Conservation (phyloP, 2,113 vertebrate species). For the Gavia stellata region DNA sequence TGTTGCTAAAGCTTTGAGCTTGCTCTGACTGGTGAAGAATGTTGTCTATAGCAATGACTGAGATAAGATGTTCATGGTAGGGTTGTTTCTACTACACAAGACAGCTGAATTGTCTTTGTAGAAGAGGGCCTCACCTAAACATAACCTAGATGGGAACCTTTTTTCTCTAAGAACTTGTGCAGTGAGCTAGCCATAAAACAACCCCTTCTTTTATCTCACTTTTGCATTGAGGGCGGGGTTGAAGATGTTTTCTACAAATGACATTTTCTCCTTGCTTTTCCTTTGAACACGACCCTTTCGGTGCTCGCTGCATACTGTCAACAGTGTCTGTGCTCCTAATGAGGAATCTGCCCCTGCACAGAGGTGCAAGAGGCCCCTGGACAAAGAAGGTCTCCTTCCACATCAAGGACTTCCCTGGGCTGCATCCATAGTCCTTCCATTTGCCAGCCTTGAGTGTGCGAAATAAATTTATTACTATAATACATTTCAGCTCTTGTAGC, state of each 20-base stretch:
- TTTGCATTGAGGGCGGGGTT: background rate
- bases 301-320: background rate
- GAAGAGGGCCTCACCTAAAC: background rate
- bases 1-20: background rate
- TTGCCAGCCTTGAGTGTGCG: background rate
- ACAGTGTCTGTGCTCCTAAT: background rate
- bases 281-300: background rate
- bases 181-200: background rate
- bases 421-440: background rate
- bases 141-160: background rate
- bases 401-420: background rate
- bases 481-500: background rate
- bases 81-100: background rate
- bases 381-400: background rate
- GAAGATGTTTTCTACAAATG: background rate
- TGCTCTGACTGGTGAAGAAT: background rate
- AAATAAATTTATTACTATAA: background rate
- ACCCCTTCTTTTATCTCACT: background rate
- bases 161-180: background rate
- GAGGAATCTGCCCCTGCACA: background rate
- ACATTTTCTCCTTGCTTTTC: background rate
- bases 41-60: background rate
- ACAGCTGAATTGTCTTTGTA: background rate
- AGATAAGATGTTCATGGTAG: background rate
- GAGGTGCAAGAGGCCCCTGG: accelerated